Evolutionary conservation across 2,888 invertebrate species (phyloP), one percentile per base, ranked within the genome.

Genomic region (Clostera curtula): DNA sequence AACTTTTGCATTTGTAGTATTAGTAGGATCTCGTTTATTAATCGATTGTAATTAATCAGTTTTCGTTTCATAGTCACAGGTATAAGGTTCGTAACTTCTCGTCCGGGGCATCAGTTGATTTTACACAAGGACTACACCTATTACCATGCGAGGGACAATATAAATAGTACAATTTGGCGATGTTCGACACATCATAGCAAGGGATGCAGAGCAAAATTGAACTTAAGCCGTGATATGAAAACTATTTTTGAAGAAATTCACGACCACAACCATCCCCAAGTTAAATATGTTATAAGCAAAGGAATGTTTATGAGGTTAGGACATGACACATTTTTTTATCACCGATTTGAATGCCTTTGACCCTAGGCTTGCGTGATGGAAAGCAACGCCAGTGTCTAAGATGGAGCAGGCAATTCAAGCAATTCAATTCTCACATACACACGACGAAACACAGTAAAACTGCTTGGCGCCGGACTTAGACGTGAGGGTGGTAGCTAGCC

Each of bases 91-190:
- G 9, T 37, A 10, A 1, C 15, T 20, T 38, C 33, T 2, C 27
- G 24, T 10, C 17, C 14, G 1, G 34, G 39, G 12, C 38, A 23
- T 16, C 9, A 22, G 3, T 5, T 38, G 21, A 17, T 38, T 2
- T 8, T 38, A n/a, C 5, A 30, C 1, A 18, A 22, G 0, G n/a
- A 8, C 6, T 39, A 40, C 12, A 40, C 39, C 1, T 39, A 35
- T n/a, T 5, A 24, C 9, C 19, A 19, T 5, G 0, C 1, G 0
- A 5, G 26, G 1, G 1, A 15, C 1, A 31, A 7, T n/a, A 3
- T 3, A 1, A 29, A 15, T 20, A 39, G 40, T 24, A 24, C 35
- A 3, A 39, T 32, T 10, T 40, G 40, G 40, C 22, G 29, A 1
- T 40, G 40, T 26, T 40, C 40, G 1, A 25, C 40, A 2, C 36